Conservation (phyloP, 2,797 vertebrate genomes). For the Protonibea diacanthus region DNA sequence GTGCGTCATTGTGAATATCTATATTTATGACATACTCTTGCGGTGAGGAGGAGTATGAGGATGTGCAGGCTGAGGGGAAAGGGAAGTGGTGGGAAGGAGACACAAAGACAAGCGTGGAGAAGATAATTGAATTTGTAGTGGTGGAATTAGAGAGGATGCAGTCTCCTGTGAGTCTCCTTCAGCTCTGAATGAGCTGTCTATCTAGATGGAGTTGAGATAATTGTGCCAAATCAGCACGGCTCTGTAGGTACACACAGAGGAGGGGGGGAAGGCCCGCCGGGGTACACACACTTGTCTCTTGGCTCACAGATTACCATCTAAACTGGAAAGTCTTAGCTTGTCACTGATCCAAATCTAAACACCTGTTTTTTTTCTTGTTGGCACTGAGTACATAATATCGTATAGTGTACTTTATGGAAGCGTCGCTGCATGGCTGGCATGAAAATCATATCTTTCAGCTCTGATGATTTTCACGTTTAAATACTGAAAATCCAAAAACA, state of each 20-base stretch:
- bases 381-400: background rate
- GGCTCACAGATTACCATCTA: conserved; percentile 16
- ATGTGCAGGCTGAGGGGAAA: conserved; percentile 12
- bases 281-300: conserved; percentile 5
- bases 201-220: conserved; percentile 60
- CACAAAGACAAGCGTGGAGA: conserved; percentile 35
- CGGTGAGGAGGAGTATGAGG: background rate
- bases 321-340: conserved; percentile 22
- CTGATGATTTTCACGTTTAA: too few species aligned
- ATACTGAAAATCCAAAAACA: too few species aligned
- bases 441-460: too few species aligned
- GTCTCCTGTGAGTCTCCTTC: conserved; percentile 59
- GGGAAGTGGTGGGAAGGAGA: background rate
- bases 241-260: conserved; percentile 38
- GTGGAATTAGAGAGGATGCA: conserved; percentile 49
- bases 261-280: background rate
- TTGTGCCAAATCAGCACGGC: conserved; percentile 56
- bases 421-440: background rate
- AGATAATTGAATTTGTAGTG: conserved; percentile 60
- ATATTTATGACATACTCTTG: background rate
- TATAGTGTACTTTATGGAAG: background rate
- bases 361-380: conserved; percentile 3
- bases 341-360: conserved; percentile 34
- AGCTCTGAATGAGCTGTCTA: conserved; percentile 51
- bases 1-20: conserved; percentile 3